Evolutionary conservation across 1,140 invertebrate species (phyloP).

Genomic region (Aphaenogaster rudis): DNA sequence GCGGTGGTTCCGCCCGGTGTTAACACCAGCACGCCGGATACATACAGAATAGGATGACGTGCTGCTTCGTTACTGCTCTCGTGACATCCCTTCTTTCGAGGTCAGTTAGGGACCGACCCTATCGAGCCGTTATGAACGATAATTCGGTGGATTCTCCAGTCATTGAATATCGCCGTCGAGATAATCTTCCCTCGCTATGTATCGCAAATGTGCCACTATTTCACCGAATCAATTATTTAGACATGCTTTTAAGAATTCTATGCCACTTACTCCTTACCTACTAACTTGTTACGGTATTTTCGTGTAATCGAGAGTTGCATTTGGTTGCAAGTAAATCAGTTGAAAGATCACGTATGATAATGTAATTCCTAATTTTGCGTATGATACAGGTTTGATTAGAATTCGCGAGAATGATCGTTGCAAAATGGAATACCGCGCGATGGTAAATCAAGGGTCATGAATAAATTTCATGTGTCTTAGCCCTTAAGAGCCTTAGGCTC

Average conservation of each 20-base stretch:
- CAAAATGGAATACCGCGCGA: slow-evolving; percentile 39
- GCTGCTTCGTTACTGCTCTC: slow-evolving; percentile 51
- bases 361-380: not conserved
- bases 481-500: slow-evolving; percentile 70
- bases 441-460: slow-evolving; percentile 53
- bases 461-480: slow-evolving; percentile 60
- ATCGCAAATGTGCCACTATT: slow-evolving; percentile 39
- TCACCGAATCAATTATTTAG: slow-evolving; percentile 52
- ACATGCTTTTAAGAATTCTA: slow-evolving; percentile 29
- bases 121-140: slow-evolving; percentile 35
- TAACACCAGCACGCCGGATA: slow-evolving; percentile 69
- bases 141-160: slow-evolving; percentile 63
- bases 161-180: slow-evolving; percentile 22
- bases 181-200: slow-evolving; percentile 21
- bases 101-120: slow-evolving; percentile 49
- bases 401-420: slow-evolving; percentile 33
- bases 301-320: not conserved
- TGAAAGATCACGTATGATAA: slow-evolving; percentile 12
- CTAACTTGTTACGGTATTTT: not conserved
- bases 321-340: not conserved
- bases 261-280: not conserved
- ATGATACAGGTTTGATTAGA: slow-evolving; percentile 3
- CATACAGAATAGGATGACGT: slow-evolving; percentile 65
- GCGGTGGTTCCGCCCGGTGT: slow-evolving; percentile 64
- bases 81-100: slow-evolving; percentile 64